Percentiles rank a stretch among this genome's conserved stretches.
Evolutionary conservation across 2,888 invertebrate species (phyloP).

Genomic region (Cryptophagus acutangulus): DNA sequence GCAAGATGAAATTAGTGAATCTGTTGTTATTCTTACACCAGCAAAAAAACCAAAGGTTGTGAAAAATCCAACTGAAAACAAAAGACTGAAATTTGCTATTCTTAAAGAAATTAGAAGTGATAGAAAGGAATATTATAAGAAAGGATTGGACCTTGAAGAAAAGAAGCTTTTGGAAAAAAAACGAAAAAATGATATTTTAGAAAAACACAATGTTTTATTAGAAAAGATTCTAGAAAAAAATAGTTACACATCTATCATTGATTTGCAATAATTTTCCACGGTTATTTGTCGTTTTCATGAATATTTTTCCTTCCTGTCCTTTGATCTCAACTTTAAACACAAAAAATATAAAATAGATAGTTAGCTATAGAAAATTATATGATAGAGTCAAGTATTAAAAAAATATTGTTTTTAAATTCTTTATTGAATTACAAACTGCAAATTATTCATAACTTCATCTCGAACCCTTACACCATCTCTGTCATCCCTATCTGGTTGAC

Average conservation of each 20-base stretch:
- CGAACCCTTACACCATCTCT: constrained; percentile 7
- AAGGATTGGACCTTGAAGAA: constrained; percentile 10
- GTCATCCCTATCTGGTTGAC: constrained; percentile 13
- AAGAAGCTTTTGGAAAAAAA: constrained; percentile 10
- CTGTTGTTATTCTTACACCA: background rate
- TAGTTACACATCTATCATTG: constrained; percentile 8
- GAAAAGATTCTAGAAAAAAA: constrained; percentile 3
- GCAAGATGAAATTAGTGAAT: background rate
- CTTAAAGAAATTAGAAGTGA: constrained; percentile 1
- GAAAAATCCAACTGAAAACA: constrained; percentile 12
- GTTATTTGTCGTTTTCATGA: constrained; percentile 4
- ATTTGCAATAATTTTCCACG: constrained; percentile 6
- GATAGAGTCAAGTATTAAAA: constrained; percentile 3
- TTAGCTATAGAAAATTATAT: constrained; percentile 3
- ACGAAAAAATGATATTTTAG: background rate
- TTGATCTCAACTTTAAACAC: background rate
- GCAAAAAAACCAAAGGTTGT: constrained; percentile 10
- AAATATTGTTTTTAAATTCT: background rate
- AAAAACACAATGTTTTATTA: constrained; percentile 7
- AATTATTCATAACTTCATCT: constrained; percentile 10
- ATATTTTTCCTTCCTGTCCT: constrained; percentile 1
- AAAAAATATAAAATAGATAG: constrained; percentile 8
- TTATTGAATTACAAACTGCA: constrained; percentile 11
- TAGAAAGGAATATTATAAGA: constrained; percentile 11
- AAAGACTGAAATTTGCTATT: constrained; percentile 10